Evolutionary conservation across 2,888 invertebrate species (phyloP).

Genomic region (Lagria hirta): DNA sequence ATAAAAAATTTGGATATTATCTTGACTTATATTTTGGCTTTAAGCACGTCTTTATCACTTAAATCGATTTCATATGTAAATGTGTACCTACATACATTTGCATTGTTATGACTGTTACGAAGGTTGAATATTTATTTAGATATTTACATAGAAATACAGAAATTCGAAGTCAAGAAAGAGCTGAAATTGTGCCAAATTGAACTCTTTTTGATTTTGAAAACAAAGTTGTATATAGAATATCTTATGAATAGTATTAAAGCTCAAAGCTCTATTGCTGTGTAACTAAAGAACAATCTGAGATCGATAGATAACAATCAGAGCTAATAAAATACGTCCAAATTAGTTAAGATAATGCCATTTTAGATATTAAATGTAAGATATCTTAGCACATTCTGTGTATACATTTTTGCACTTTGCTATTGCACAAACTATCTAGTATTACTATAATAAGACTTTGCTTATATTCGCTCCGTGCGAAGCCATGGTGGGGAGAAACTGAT

Average conservation of each 20-base stretch:
- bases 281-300: constrained; percentile 20
- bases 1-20: too few species aligned
- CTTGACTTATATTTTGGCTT: too few species aligned
- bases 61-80: too few species aligned
- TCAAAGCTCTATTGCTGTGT: constrained; percentile 18
- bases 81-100: too few species aligned
- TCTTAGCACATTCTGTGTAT: constrained; percentile 8
- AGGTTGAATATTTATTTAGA: too few species aligned
- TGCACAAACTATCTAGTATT: background rate
- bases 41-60: too few species aligned
- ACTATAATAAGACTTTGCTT: constrained; percentile 1
- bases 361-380: constrained; percentile 12
- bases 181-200: background rate
- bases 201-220: constrained; percentile 3
- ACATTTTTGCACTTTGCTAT: constrained; percentile 10
- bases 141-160: background rate
- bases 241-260: constrained; percentile 4
- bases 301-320: constrained; percentile 22
- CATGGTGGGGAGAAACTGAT: too few species aligned
- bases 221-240: constrained; percentile 1
- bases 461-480: too few species aligned
- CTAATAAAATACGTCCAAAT: constrained; percentile 19
- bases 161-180: background rate
- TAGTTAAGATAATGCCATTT: constrained; percentile 3
- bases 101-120: too few species aligned